Evolutionary conservation across 2,113 vertebrate species (phyloP), one percentile per base, ranked within the genome.

Genomic region (Tenebrosternarchus preto): DNA sequence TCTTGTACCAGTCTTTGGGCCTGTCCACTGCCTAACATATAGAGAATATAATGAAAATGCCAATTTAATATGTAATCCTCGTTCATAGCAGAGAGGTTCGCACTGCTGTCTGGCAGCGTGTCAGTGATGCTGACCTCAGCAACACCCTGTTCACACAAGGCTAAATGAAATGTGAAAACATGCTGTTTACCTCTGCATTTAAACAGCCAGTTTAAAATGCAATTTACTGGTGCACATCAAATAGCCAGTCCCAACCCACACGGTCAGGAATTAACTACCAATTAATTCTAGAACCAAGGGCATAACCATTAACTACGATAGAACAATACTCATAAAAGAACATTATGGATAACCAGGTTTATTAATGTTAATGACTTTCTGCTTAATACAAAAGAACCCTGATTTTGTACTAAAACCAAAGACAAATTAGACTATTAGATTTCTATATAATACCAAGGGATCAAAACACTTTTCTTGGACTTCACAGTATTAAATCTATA

Each of bases 1-100:
- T 95, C 91, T 96, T 96, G 90, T 95, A 96, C 95, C 95, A 96
- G 84, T 95, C 94, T 88, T 96, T 96, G 0, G 95, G 95, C 82
- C 94, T 90, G 90, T 95, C 95, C 70, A 95, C 95, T 16, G 94
- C 95, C 95, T 96, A 83, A n/a, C 22, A 25, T 19, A 59, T 78
- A 33, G 66, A 75, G 80, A 82, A 19, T 24, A 46, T 76, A 61
- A 67, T 66, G 63, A 73, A 73, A 82, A 73, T 68, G 69, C 69
- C 25, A 29, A 78, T 60, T 43, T 29, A 66, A 53, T 36, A 29
- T 61, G 71, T 19, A 15, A 56, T 36, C 43, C 63, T 31, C 55
- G 11, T 63, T 29, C 64, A 46, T 60, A 27, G 31, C 94, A 94
- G 81, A 67, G 69, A 75, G 66, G 57, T 57, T 25, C 69, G 67